These are phyloP conservation scores for Megamerina dolium DNA, from an alignment of 2,888 invertebrate species.

Conservation along the genomic window DNA sequence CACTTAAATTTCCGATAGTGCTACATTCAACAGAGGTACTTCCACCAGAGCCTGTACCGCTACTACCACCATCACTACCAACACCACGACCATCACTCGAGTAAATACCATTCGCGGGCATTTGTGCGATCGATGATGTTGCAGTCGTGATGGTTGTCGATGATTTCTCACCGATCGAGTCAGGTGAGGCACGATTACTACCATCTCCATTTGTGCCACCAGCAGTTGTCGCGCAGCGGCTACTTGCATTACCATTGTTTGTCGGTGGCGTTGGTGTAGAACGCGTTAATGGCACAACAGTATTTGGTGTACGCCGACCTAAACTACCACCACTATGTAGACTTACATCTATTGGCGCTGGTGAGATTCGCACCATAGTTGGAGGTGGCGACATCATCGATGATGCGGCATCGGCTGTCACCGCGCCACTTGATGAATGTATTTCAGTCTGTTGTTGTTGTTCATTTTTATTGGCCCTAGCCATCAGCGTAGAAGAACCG, in stretches of 20 bases:
- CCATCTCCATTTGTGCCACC: conserved; percentile 40
- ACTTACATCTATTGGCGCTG: conserved; percentile 21
- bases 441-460: conserved; percentile 42
- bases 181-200: conserved; percentile 47
- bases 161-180: conserved; percentile 46
- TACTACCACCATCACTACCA: conserved; percentile 16
- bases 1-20: conserved; percentile 38
- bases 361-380: conserved; percentile 28
- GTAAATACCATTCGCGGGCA: conserved; percentile 36
- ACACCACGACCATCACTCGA: conserved; percentile 12
- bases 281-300: conserved; percentile 21
- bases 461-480: conserved; percentile 18
- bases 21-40: conserved; percentile 12
- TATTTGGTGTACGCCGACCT: conserved; percentile 22
- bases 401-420: conserved; percentile 35
- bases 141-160: conserved; percentile 38
- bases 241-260: conserved; percentile 40
- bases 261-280: conserved; percentile 42
- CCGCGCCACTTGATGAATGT: conserved; percentile 38
- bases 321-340: conserved; percentile 1
- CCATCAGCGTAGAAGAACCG: conserved; percentile 18
- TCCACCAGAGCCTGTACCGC: conserved; percentile 14
- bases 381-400: conserved; percentile 44
- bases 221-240: conserved; percentile 33
- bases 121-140: conserved; percentile 10